phyloP scores from a whole-genome alignment of 2,113 vertebrate species.

The Speoplatyrhinus poulsoni region DNA sequence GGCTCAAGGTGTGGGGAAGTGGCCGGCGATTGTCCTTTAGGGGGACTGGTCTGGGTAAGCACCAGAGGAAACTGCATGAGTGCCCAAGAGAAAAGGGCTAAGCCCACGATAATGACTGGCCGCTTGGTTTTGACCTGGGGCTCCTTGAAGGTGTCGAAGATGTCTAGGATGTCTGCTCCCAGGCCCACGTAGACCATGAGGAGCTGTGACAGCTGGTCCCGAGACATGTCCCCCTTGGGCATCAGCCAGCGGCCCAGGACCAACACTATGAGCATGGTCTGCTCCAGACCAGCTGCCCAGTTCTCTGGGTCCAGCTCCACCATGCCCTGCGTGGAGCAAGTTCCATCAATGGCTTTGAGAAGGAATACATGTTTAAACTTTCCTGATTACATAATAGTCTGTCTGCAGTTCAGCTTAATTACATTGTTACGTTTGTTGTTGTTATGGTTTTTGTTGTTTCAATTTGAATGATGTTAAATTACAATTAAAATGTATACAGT shows the following conservation, averaged over 20 bases:
- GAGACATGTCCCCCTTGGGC: conserved; percentile 79
- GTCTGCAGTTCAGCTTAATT: not conserved
- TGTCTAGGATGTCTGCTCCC: conserved; percentile 78
- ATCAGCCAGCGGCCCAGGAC: conserved; percentile 79
- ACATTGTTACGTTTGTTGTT: not conserved
- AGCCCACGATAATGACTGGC: conserved; percentile 60
- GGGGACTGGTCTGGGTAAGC: conserved; percentile 67
- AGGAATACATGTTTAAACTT: not conserved
- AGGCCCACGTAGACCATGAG: conserved; percentile 77
- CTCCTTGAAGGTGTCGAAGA: conserved; percentile 78
- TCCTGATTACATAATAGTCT: not conserved
- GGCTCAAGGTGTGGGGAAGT: not conserved
- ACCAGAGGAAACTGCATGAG: conserved; percentile 79
- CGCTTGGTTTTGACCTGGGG: conserved; percentile 68
- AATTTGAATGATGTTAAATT: no score
- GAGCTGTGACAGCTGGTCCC: conserved; percentile 78
- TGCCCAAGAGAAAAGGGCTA: conserved; percentile 77
- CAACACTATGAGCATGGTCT: conserved; percentile 78
- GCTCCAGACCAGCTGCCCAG: conserved; percentile 75
- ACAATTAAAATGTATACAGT: no score
- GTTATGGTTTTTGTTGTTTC: no score
- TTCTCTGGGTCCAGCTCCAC: conserved; percentile 68
- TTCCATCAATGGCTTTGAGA: not conserved
- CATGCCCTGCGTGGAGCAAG: conserved; percentile 60
- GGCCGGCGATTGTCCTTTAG: not conserved